Conservation (phyloP, 2,888 invertebrate genomes). For the Eristalis tenax region DNA sequence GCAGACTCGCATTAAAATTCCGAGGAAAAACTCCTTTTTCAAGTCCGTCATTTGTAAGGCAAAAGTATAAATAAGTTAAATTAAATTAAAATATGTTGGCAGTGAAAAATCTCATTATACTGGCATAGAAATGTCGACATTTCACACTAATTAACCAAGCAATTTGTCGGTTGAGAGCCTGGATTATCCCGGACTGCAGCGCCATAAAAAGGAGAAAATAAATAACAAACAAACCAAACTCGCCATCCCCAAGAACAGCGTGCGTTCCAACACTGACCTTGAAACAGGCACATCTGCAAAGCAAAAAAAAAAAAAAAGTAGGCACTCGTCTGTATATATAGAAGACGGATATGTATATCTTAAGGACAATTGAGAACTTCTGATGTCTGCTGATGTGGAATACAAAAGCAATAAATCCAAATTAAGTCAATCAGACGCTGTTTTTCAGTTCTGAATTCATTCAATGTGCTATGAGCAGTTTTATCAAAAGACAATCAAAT, state of each 20-base stretch:
- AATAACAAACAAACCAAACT: neutral
- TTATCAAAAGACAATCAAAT: too few relatives aligned
- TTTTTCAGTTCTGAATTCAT: neutral
- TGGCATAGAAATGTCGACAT: neutral
- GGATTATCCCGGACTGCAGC: neutral
- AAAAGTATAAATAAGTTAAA: neutral
- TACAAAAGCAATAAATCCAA: neutral
- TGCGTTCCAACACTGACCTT: neutral
- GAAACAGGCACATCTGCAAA: neutral
- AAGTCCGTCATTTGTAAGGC: neutral
- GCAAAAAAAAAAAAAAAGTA: too few relatives aligned
- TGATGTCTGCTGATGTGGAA: neutral
- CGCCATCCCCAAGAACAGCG: neutral
- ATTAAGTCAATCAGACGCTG: neutral
- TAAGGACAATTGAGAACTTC: neutral
- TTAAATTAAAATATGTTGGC: neutral
- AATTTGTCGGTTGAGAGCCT: neutral
- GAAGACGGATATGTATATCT: neutral
- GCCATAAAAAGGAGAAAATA: neutral
- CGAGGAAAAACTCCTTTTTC: neutral
- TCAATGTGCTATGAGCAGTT: neutral
- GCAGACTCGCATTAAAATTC: neutral
- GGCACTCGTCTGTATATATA: neutral
- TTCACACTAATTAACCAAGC: neutral
- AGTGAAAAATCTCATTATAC: neutral